Percentiles rank a stretch among this genome's conserved stretches.
These are phyloP conservation scores for Acanthochromis polyacanthus DNA, from an alignment of 2,113 vertebrate genomes.

Conservation along the genomic window DNA sequence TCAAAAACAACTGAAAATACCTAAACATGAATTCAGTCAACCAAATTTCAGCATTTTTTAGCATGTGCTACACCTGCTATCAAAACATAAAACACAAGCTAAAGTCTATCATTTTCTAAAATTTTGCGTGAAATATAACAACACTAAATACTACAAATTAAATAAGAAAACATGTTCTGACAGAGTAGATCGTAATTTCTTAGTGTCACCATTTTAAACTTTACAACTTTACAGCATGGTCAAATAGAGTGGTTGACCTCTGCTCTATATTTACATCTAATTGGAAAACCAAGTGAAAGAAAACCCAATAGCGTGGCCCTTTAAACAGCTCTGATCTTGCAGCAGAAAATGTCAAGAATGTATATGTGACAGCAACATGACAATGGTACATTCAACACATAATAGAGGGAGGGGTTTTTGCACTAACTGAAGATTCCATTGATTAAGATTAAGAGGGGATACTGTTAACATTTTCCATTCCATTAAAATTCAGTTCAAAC, in stretches of 20 bases:
- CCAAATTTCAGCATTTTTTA: too few relatives aligned
- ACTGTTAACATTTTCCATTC: neutral
- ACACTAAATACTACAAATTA: neutral
- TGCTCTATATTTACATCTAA: constrained; percentile 54
- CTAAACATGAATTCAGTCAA: neutral
- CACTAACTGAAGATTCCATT: constrained; percentile 30
- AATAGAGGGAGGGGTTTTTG: constrained; percentile 47
- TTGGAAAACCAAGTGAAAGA: constrained; percentile 53
- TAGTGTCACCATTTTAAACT: constrained; percentile 3
- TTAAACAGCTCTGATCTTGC: constrained; percentile 48
- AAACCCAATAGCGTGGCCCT: constrained; percentile 48
- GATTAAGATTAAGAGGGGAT: constrained; percentile 18
- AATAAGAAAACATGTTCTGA: neutral
- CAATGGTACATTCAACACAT: constrained; percentile 45
- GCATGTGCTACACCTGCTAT: too few relatives aligned
- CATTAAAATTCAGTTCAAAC: constrained; percentile 8
- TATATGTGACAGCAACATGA: constrained; percentile 59
- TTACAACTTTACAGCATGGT: neutral
- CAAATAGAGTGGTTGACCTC: constrained; percentile 34
- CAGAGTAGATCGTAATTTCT: neutral
- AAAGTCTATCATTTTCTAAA: neutral
- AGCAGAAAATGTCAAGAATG: constrained; percentile 72
- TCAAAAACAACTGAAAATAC: neutral
- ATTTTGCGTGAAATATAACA: neutral
- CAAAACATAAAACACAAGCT: too few relatives aligned